Evolutionary conservation across 2,888 invertebrate genomes (phyloP).

Genomic region (Noctua janthina): DNA sequence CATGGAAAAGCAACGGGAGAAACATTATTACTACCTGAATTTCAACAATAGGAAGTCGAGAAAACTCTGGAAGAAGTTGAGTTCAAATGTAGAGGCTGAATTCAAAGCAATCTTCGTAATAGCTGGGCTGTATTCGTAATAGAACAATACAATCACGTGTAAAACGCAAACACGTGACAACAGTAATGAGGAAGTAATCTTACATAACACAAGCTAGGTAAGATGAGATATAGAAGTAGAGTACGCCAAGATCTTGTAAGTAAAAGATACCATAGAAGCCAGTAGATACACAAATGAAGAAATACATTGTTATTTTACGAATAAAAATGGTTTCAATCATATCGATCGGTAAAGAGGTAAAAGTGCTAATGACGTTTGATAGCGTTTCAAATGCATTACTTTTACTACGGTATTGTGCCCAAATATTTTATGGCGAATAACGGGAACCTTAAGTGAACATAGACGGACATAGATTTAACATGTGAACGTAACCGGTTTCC

Average conservation of each 20-base stretch:
- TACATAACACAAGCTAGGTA: slow-evolving; percentile 62
- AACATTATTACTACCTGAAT: slow-evolving; percentile 6
- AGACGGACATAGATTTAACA: slow-evolving; percentile 53
- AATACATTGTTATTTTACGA: slow-evolving; percentile 3
- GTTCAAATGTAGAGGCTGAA: slow-evolving; percentile 17
- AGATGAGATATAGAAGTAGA: slow-evolving; percentile 23
- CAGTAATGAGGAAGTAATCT: slow-evolving; percentile 71
- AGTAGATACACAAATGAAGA: slow-evolving; percentile 2
- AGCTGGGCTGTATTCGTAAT: slow-evolving; percentile 35
- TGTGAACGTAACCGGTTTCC: slow-evolving; percentile 62
- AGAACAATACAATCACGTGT: slow-evolving; percentile 62
- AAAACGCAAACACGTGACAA: slow-evolving; percentile 66
- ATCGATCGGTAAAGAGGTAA: slow-evolving; percentile 31
- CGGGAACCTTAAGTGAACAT: slow-evolving; percentile 64
- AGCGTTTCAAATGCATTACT: slow-evolving; percentile 60
- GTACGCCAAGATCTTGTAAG: neutral
- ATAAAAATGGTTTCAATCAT: slow-evolving; percentile 17
- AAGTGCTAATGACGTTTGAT: slow-evolving; percentile 51
- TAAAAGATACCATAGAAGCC: slow-evolving; percentile 18
- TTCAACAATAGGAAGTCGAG: slow-evolving; percentile 42
- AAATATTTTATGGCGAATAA: slow-evolving; percentile 61
- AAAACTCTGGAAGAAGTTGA: slow-evolving; percentile 34
- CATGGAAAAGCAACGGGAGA: slow-evolving; percentile 6
- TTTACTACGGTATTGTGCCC: slow-evolving; percentile 54
- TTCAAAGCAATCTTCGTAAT: slow-evolving; percentile 28